Evolutionary conservation across 2,113 vertebrate species (phyloP).

Genomic region (Cinclus cinclus): DNA sequence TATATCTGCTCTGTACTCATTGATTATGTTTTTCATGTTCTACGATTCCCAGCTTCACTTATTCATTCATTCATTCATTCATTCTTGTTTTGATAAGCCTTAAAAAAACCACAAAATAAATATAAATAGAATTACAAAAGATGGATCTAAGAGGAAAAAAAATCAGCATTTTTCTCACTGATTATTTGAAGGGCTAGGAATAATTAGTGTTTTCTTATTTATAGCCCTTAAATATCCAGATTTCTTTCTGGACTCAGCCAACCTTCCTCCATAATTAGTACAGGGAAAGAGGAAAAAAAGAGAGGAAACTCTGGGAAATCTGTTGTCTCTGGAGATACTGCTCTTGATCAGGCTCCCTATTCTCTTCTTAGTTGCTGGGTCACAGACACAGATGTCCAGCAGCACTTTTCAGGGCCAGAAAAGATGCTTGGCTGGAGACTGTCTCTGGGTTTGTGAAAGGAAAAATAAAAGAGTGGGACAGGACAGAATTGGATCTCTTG

Average conservation of each 20-base stretch:
- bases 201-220: background rate
- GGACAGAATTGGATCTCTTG: background rate
- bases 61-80: background rate
- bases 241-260: background rate
- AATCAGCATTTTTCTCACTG: background rate
- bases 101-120: background rate
- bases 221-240: background rate
- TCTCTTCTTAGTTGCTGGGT: background rate
- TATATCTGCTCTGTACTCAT: background rate
- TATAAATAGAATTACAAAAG: background rate
- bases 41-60: background rate
- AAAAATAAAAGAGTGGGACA: background rate
- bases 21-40: background rate
- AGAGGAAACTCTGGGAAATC: background rate
- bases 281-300: background rate
- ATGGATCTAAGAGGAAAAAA: background rate
- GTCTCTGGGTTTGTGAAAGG: background rate
- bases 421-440: background rate
- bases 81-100: background rate
- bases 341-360: background rate
- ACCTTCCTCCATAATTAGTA: background rate
- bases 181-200: background rate
- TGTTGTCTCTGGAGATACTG: background rate
- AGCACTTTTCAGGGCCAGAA: background rate
- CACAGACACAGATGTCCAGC: background rate